Percentiles rank a stretch among this genome's conserved stretches.
phyloP scores from a whole-genome alignment of 2,113 vertebrate genomes.

The Psittacus erithacus region DNA sequence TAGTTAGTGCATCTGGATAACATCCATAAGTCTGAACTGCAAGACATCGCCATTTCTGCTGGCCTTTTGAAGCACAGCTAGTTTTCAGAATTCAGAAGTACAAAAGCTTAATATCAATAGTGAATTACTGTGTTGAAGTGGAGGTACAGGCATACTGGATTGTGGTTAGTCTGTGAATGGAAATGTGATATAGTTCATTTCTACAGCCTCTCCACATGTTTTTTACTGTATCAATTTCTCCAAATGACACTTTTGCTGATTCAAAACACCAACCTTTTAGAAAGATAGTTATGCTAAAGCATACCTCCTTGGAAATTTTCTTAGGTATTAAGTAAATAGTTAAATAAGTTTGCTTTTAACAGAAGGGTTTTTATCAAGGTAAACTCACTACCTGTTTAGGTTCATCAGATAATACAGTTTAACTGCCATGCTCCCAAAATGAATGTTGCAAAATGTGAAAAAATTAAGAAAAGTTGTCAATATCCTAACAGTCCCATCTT shows the following conservation, averaged over 20 bases:
- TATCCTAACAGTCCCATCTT: not conserved
- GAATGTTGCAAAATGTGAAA: not conserved
- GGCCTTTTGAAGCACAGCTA: constrained; percentile 5
- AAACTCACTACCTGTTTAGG: not conserved
- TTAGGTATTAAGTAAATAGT: not conserved
- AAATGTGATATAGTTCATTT: not conserved
- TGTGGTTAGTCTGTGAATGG: not conserved
- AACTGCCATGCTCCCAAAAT: not conserved
- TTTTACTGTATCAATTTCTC: not conserved
- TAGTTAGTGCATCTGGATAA: not conserved
- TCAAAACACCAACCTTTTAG: not conserved
- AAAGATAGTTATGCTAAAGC: not conserved
- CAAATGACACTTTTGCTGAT: not conserved
- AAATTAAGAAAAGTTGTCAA: not conserved
- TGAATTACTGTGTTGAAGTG: not conserved
- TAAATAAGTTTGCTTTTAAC: not conserved
- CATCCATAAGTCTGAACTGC: not conserved
- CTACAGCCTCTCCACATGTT: not conserved
- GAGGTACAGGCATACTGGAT: not conserved
- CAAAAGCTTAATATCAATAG: not conserved
- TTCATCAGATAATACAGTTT: not conserved
- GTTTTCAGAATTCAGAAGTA: not conserved
- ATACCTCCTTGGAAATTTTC: not conserved
- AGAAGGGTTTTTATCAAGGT: not conserved
- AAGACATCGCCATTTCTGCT: not conserved